Evolutionary conservation across 2,888 invertebrate species (phyloP), one percentile per base, ranked within the genome.

Genomic region (Labia minor): DNA sequence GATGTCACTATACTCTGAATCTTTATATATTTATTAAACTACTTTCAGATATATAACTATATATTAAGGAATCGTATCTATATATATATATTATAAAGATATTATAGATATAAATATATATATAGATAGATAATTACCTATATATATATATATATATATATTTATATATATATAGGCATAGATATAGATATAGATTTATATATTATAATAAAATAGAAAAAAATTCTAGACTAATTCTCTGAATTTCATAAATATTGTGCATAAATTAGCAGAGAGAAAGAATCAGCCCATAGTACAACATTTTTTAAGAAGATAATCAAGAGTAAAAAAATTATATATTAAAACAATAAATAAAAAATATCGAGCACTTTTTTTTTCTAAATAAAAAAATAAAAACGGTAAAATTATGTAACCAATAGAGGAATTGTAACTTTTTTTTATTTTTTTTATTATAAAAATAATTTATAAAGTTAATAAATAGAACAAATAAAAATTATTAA

Each of bases 191-290:
- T 33, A 33, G 33, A 33, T 33, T 33, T 33, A 33, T 33, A 33
- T 72, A 72, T 72, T 70, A 72, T 74, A 74, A 74, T 74, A 73
- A 74, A 74, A 73, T 72, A 74, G 73, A 73, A 72, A 72, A 73
- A 73, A 69, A 70, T 33, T 33, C 70, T 71, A 70, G 68, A 68
- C 70, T 71, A 69, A 68, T 70, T 70, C 68, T 70, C 68, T 71
- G 67, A 69, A 69, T n/a, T n/a, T n/a, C n/a, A n/a, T 70, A 67
- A 68, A 70, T 69, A 68, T 71, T 71, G 70, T 70, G 71, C 71
- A 71, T 33, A 71, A 71, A 70, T 71, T 68, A 71, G 70, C 67
- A 64, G 70, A 68, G 70, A 68, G 69, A 70, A 69, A 71, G 70
- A 70, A 69, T 70, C 69, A 69, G 71, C 70, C 33, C 69, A 67